Base-by-base conservation (phyloP, 2,797 vertebrate species). In the Diglossa cyanea region DNA sequence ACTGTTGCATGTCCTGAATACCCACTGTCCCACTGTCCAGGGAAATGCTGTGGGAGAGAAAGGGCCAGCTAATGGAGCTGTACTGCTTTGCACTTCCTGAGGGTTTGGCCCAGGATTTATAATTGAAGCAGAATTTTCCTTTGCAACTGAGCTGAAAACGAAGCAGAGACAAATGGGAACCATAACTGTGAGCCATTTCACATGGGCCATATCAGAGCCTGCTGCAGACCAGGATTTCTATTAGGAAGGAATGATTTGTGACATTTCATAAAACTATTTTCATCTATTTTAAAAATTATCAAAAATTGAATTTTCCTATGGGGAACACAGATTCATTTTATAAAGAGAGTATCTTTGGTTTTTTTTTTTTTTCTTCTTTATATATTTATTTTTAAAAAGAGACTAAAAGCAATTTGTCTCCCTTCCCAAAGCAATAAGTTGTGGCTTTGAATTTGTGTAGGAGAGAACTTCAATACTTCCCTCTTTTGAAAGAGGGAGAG, bases 1-100 rank as follows among this genome's bases (percentile, higher is more conserved):
- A 0, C 16, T 12, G 1, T 8, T 6, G 2, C 0, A 7, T 6
- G 8, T 57, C 68, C 67, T 53, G 21, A 23, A 17, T 0, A 1
- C n/a, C n/a, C n/a, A n/a, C n/a, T n/a, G n/a, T n/a, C n/a, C n/a
- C n/a, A n/a, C 26, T 42, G 11, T 51, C 71, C 31, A 6, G 63
- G 48, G 58, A 73, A 37, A 20, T 28, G 42, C 71, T 39, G 28
- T 6, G 48, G 16, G n/a, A 37, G 9, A 15, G 72, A 14, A 62
- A 3, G 23, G 47, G 51, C 13, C 33, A 39, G 45, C 12, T 47
- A 13, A 60, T 1, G 6, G 50, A 31, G 30, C 42, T 53, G 23
- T 60, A 48, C 45, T 53, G 9, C 37, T 58, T 47, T 45, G 20
- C 12, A 18, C 47, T 68, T 76, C 58, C 79, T 17, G 14, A 62